Evolutionary conservation across 1,140 invertebrate species (phyloP).

Genomic region (Tetramorium parvispinum): DNA sequence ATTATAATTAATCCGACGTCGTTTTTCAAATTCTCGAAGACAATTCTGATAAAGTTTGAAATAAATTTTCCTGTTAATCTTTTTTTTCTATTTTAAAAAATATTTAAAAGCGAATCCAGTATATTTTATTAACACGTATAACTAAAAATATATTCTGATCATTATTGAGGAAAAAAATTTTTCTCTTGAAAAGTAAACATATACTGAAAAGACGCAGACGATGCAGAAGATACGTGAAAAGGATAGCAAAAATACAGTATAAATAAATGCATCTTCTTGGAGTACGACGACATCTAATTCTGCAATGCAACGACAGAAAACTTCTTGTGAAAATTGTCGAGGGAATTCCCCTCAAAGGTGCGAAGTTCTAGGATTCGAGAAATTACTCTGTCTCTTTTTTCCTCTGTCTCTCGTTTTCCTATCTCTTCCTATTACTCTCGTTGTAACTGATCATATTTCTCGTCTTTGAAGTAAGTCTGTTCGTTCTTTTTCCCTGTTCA

Average conservation of each 20-base stretch:
- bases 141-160: neutral
- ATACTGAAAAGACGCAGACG: neutral
- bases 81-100: neutral
- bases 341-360: constrained; percentile 18
- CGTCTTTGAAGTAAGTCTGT: constrained; percentile 31
- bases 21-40: neutral
- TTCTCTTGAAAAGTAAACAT: neutral
- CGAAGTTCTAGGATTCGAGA: constrained; percentile 5
- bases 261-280: constrained; percentile 5
- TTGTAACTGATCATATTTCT: constrained; percentile 27
- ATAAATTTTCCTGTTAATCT: neutral
- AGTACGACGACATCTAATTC: constrained; percentile 21
- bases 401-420: neutral
- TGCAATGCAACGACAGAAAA: neutral
- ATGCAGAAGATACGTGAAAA: neutral
- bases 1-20: neutral
- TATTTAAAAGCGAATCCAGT: neutral
- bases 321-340: neutral
- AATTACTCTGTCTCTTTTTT: neutral
- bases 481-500: constrained; percentile 26
- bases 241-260: neutral
- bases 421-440: neutral
- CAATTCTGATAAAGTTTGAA: neutral
- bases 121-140: neutral
- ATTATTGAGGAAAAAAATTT: neutral